A percentile compares a stretch with the other conserved stretches of the same genome.
phyloP scores from a whole-genome alignment of 2,113 vertebrate species.

The Hippolais icterina region DNA sequence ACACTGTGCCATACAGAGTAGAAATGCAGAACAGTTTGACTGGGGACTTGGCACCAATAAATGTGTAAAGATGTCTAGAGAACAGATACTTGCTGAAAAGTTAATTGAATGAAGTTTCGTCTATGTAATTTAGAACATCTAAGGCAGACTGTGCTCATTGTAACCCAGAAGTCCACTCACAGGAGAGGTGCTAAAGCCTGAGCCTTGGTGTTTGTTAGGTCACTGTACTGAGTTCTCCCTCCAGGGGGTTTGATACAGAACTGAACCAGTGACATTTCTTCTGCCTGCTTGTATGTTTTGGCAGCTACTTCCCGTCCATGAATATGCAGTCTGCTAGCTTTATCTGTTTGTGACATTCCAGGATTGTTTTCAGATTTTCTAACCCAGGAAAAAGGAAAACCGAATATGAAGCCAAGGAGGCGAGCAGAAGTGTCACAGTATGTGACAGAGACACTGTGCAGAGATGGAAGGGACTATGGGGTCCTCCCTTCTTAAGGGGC shows the following conservation, averaged over 20 bases:
- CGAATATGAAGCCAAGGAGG: neutral
- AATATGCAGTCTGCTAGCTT: neutral
- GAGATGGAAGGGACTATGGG: neutral
- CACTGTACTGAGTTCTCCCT: neutral
- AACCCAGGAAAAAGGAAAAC: neutral
- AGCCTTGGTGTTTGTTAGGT: neutral
- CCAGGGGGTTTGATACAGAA: neutral
- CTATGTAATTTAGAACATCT: neutral
- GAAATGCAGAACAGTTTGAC: neutral
- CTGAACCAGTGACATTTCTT: neutral
- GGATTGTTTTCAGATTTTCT: neutral
- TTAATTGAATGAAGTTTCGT: neutral
- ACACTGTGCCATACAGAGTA: neutral
- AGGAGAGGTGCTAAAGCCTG: neutral
- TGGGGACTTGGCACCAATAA: neutral
- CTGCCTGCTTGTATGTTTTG: conserved; percentile 6
- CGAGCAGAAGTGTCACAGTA: neutral
- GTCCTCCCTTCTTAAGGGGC: neutral
- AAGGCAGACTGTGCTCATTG: neutral
- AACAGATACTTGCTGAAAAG: neutral
- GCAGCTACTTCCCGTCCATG: neutral
- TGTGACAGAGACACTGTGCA: neutral
- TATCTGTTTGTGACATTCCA: neutral
- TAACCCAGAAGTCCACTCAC: neutral
- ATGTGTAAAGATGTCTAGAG: neutral